Percentiles rank a stretch among this genome's conserved stretches.
Evolutionary conservation across 2,113 vertebrate species (phyloP).

Genomic region (Poecilia latipinna): DNA sequence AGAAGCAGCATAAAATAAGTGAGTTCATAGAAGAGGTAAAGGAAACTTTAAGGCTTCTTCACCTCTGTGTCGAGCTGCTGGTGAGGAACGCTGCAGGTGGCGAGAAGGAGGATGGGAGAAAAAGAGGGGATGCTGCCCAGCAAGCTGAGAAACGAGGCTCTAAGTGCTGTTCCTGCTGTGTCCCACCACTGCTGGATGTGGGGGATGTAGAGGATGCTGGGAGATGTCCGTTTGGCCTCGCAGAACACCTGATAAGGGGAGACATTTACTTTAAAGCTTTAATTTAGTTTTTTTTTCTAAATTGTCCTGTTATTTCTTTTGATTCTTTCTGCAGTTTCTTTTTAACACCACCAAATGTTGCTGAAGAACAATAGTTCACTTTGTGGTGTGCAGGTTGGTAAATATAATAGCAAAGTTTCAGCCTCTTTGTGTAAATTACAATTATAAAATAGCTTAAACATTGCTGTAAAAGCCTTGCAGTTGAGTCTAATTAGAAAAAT

Average conservation of each 20-base stretch:
- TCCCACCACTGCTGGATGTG: constrained; percentile 90
- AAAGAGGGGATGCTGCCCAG: constrained; percentile 86
- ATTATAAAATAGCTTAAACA: not conserved
- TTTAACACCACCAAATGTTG: not conserved
- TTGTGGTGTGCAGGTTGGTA: not conserved
- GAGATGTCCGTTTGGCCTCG: constrained; percentile 86
- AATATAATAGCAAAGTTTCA: not conserved
- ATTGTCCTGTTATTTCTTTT: not conserved
- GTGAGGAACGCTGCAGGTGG: constrained; percentile 75
- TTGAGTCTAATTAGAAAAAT: not conserved
- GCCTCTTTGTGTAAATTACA: not conserved
- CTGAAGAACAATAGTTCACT: not conserved
- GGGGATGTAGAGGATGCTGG: constrained; percentile 88
- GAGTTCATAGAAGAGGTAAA: not conserved
- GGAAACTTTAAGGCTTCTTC: not conserved
- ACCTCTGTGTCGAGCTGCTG: constrained; percentile 60
- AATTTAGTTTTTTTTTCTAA: not conserved
- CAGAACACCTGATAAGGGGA: constrained; percentile 79
- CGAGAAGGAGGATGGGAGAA: constrained; percentile 87
- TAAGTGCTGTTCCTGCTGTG: constrained; percentile 77
- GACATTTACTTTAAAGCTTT: not conserved
- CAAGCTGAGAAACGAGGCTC: constrained; percentile 83
- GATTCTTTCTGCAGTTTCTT: not conserved
- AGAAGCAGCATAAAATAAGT: not conserved
- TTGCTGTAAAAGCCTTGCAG: not conserved